These are phyloP conservation scores for Prolemur simus DNA, from an alignment of 2,113 vertebrate genomes.

Conservation along the genomic window DNA sequence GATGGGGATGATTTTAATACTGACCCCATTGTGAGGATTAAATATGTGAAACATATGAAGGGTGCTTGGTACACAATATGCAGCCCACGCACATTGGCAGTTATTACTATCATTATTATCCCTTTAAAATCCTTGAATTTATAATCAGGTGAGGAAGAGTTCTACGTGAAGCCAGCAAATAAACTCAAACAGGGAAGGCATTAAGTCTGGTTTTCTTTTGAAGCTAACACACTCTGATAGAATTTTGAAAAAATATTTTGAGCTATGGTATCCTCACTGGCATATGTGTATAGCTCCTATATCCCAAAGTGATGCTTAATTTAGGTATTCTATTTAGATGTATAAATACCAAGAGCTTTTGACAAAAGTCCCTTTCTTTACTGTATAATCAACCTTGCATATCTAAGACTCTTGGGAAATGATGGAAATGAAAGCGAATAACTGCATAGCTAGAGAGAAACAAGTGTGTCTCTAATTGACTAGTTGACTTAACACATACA, in stretches of 20 bases:
- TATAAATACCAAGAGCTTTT: neutral
- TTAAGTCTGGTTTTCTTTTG: neutral
- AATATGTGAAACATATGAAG: neutral
- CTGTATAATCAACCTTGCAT: neutral
- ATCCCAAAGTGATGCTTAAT: neutral
- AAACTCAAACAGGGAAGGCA: neutral
- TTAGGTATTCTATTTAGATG: neutral
- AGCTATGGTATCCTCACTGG: neutral
- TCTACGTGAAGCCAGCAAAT: neutral
- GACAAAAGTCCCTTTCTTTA: neutral
- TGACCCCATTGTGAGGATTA: neutral
- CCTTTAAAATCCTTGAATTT: neutral
- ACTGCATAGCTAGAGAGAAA: neutral
- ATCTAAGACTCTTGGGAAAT: constrained; percentile 17
- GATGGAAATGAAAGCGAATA: neutral
- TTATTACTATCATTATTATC: neutral
- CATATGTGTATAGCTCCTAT: neutral
- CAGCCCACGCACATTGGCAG: neutral
- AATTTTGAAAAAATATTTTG: neutral
- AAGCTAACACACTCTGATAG: neutral
- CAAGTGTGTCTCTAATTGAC: neutral
- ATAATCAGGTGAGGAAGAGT: neutral
- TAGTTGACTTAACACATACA: neutral
- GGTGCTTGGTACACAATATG: neutral
- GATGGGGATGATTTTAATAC: neutral